Evolutionary conservation across 1,140 invertebrate genomes (phyloP).

Genomic region (Diprion similis): DNA sequence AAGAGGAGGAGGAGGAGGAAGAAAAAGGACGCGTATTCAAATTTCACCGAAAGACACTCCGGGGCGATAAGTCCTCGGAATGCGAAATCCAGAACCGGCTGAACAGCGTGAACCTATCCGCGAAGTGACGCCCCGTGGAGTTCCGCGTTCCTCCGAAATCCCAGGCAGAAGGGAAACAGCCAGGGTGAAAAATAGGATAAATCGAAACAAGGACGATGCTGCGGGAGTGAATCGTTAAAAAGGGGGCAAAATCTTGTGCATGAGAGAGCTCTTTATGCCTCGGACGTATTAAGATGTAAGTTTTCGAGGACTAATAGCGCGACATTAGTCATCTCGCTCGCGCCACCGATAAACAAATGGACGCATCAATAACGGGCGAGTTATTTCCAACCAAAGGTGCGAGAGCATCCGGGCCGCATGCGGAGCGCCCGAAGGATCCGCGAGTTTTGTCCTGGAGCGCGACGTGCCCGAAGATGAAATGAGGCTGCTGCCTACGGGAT

Average conservation of each 20-base stretch:
- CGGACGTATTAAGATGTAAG: slow-evolving; percentile 43
- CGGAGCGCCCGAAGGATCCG: slow-evolving; percentile 26
- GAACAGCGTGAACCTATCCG: too few species aligned
- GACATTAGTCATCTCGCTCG: slow-evolving; percentile 54
- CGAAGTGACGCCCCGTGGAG: too few species aligned
- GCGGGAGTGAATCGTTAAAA: background rate
- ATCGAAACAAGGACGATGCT: background rate
- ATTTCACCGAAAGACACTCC: too few species aligned
- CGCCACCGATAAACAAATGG: slow-evolving; percentile 55
- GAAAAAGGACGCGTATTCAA: too few species aligned
- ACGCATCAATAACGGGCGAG: slow-evolving; percentile 51
- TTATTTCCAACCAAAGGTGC: background rate
- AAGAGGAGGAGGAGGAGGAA: too few species aligned
- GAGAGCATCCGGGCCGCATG: background rate
- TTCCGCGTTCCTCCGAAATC: too few species aligned
- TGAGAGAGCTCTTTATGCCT: background rate
- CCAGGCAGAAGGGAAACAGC: background rate
- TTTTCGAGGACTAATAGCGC: slow-evolving; percentile 49
- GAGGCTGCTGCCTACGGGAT: too few species aligned
- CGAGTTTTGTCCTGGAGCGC: background rate
- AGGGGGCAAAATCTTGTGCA: background rate
- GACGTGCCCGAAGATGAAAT: too few species aligned
- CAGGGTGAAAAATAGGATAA: background rate
- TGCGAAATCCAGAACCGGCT: too few species aligned
- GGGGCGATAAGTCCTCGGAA: background rate